Conservation (phyloP, 2,113 vertebrate species). For the Rhineura floridana region DNA sequence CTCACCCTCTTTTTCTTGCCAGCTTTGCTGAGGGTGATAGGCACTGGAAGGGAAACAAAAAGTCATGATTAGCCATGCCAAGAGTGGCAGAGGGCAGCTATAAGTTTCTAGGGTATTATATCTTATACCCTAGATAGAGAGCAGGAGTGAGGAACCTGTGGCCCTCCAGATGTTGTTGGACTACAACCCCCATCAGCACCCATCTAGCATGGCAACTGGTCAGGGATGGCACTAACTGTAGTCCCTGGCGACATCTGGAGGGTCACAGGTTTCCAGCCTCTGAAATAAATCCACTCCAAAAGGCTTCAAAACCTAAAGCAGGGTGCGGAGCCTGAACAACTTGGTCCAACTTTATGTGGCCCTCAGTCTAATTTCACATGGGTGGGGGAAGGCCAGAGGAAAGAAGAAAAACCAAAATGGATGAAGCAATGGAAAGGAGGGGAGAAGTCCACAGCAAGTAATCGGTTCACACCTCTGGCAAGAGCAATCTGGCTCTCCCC, state of each 20-base stretch:
- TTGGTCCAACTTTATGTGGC: too few relatives aligned
- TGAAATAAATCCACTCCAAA: neutral
- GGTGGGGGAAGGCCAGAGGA: too few relatives aligned
- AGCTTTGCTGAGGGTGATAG: conserved; percentile 56
- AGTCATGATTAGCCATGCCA: neutral
- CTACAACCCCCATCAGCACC: neutral
- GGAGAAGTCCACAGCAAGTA: too few relatives aligned
- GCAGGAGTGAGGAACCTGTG: neutral
- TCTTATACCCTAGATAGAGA: neutral
- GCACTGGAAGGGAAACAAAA: conserved; percentile 56
- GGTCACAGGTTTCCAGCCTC: neutral
- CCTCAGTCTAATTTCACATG: too few relatives aligned
- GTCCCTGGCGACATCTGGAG: neutral
- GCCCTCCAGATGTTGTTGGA: neutral
- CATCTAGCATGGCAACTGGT: neutral
- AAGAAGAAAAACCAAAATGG: too few relatives aligned
- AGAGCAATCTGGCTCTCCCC: too few relatives aligned
- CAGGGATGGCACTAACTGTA: neutral
- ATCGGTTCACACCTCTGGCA: too few relatives aligned
- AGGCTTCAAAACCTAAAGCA: too few relatives aligned
- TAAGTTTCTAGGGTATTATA: too few relatives aligned
- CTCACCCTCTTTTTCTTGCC: conserved; percentile 76
- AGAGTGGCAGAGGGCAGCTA: neutral
- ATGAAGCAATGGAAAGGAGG: too few relatives aligned
- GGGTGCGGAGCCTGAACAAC: too few relatives aligned